phyloP scores from a whole-genome alignment of 2,888 invertebrate species.

The Caradrina kadenii region DNA sequence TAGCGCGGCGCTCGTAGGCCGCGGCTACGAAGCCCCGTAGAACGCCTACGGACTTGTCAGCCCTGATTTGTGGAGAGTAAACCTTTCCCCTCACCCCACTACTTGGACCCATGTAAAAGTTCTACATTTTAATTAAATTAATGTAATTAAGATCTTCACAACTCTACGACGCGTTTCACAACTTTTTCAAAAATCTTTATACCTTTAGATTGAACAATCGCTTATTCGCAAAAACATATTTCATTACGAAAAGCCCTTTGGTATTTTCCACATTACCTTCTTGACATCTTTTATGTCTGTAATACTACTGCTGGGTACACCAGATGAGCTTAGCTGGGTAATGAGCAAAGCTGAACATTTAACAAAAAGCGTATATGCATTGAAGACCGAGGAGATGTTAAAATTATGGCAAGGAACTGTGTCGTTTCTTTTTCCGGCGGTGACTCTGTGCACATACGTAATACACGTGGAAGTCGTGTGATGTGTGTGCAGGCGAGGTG shows the following conservation, averaged over 20 bases:
- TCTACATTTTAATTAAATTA: constrained; percentile 30
- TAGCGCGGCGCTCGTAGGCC: constrained; percentile 60
- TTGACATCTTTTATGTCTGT: background rate
- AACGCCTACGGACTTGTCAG: constrained; percentile 53
- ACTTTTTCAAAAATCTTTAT: constrained; percentile 41
- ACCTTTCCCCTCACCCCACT: background rate
- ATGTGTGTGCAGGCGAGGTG: no score
- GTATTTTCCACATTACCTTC: background rate
- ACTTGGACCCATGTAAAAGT: constrained; percentile 12
- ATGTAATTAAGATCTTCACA: constrained; percentile 45
- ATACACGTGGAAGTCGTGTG: no score
- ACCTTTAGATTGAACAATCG: constrained; percentile 14
- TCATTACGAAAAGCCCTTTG: background rate
- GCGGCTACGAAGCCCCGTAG: constrained; percentile 48
- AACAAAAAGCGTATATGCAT: no score
- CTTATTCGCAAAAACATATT: constrained; percentile 26
- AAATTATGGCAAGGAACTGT: no score
- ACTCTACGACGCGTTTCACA: constrained; percentile 19
- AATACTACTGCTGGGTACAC: no score
- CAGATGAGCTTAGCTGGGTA: background rate
- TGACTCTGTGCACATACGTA: no score
- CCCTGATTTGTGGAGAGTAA: constrained; percentile 19
- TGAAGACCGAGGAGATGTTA: no score
- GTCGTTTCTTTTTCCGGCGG: no score
- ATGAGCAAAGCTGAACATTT: background rate